phyloP scores from a whole-genome alignment of 2,797 vertebrate species.

The Chlorospingus flavigularis region DNA sequence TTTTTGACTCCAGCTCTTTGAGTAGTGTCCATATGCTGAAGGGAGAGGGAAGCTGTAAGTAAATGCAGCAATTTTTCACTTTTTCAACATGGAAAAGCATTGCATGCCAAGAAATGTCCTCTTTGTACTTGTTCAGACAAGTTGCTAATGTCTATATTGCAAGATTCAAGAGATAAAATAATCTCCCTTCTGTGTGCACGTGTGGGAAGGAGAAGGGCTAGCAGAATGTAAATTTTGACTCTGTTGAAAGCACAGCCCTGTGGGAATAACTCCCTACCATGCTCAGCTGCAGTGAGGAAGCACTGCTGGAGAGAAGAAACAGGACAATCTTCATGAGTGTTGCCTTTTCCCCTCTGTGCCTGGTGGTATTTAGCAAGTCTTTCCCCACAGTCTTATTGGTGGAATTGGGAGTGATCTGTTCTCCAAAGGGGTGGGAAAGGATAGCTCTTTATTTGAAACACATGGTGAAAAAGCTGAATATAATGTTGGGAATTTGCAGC shows the following conservation, averaged over 20 bases:
- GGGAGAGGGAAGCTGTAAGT: neutral
- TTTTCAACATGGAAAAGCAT: neutral
- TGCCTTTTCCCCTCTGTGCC: neutral
- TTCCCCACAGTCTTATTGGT: neutral
- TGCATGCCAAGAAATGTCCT: neutral
- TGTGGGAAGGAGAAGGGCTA: neutral
- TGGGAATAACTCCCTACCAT: neutral
- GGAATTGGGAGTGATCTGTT: neutral
- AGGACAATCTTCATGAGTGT: neutral
- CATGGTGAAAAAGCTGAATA: neutral
- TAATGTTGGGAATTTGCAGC: neutral
- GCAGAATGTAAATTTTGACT: neutral
- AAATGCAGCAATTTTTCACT: neutral
- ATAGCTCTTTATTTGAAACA: neutral
- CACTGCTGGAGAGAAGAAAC: neutral
- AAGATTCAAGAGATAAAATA: slow-evolving; percentile 6
- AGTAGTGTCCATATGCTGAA: neutral
- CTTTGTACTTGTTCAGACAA: slow-evolving; percentile 18
- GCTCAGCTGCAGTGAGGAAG: neutral
- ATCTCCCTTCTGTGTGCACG: neutral
- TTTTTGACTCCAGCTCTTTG: neutral
- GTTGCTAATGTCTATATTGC: neutral
- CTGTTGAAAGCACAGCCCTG: neutral
- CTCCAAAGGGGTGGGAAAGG: slow-evolving; percentile 4
- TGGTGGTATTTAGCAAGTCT: neutral